Evolutionary conservation across 2,888 invertebrate species (phyloP).

Genomic region (Caradrina kadenii): DNA sequence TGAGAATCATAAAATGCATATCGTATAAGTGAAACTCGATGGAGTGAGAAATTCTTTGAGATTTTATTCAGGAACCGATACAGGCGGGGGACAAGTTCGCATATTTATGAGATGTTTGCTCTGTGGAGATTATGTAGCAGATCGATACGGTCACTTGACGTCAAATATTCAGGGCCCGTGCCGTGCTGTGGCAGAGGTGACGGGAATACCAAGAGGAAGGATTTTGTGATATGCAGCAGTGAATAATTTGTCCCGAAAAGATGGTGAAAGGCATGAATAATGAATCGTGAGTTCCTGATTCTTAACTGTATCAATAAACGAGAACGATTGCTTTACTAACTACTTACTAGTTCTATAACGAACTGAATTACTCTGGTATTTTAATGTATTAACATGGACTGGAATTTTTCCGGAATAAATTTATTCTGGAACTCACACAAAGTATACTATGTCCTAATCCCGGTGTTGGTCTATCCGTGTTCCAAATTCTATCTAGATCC

Average conservation of each 20-base stretch:
- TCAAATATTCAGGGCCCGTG: slow-evolving; percentile 60
- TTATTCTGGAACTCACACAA: no score
- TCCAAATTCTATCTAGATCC: no score
- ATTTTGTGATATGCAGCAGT: slow-evolving; percentile 37
- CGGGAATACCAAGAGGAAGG: slow-evolving; percentile 56
- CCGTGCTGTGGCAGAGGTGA: slow-evolving; percentile 47
- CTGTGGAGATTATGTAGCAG: slow-evolving; percentile 60
- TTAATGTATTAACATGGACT: no score
- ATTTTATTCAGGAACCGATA: slow-evolving; percentile 71
- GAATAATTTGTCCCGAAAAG: slow-evolving; percentile 43
- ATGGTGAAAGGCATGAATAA: slow-evolving; percentile 11
- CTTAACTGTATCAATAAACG: no score
- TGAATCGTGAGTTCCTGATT: no score
- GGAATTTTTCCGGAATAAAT: no score
- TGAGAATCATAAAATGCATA: slow-evolving; percentile 73
- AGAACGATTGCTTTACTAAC: no score
- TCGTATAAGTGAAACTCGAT: slow-evolving; percentile 77
- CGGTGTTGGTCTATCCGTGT: no score
- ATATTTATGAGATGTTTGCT: slow-evolving; percentile 74
- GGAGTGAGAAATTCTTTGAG: slow-evolving; percentile 74
- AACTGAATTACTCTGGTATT: no score
- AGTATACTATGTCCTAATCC: no score
- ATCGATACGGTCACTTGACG: slow-evolving; percentile 63
- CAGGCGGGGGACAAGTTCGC: slow-evolving; percentile 61
- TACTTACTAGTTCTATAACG: no score